Evolutionary conservation across 2,113 vertebrate genomes (phyloP), one percentile per base, ranked within the genome.

Genomic region (Tursiops truncatus): DNA sequence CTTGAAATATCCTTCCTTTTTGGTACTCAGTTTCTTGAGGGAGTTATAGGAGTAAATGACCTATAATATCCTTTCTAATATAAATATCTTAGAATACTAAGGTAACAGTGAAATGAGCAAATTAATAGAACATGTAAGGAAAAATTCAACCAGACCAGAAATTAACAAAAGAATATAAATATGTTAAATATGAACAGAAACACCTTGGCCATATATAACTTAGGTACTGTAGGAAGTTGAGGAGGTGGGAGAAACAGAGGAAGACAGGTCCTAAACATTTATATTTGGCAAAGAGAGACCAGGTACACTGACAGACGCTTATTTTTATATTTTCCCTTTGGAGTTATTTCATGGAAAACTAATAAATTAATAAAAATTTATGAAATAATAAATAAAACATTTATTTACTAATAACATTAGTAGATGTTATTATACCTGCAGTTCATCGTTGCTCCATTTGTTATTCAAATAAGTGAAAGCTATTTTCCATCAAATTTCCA

Each of bases 401-500:
- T 53, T 53, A 53, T 53, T 53, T 18, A 53, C 44, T 47, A 47
- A 47, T 47, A 47, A 47, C 44, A 47, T 67, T 31, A 13, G 53
- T 89, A 70, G 26, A 31, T 85, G 8, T 62, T 74, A 79, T 56
- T 44, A 50, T 63, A 58, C 25, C 25, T 80, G 12, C 21, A 96
- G 41, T 41, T 95, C 44, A 80, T 92, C 33, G 18, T 70, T 84
- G 28, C 1, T 87, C n/a, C 14, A 56, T 73, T 81, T 89, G 2
- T 53, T 92, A 74, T 76, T 97, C 25, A 81, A 92, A 89, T 93
- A 84, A 93, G 7, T 50, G 6, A 86, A 90, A 50, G 33, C 20
- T 76, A 31, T 79, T 96, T 92, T 89, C 14, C 50, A 62, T 3
- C 23, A 58, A 50, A 68, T 96, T 80, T 95, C 7, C 36, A 83